Evolutionary conservation across 1,140 invertebrate genomes (phyloP).

Genomic region (Pteromalus puparum): DNA sequence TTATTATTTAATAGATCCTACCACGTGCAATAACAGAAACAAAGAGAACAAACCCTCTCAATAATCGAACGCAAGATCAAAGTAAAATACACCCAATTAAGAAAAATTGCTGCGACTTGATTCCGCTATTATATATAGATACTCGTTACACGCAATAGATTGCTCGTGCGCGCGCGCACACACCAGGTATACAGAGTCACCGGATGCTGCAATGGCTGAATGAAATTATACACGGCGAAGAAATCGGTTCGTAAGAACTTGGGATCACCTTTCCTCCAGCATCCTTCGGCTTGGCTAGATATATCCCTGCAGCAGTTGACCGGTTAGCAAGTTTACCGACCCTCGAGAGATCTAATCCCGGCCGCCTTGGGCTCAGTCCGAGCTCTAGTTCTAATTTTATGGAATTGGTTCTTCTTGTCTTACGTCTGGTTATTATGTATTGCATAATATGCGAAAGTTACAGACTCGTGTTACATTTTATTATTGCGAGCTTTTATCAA

Average conservation of each 20-base stretch:
- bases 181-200: background rate
- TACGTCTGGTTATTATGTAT: background rate
- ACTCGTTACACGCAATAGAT: conserved; percentile 30
- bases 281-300: background rate
- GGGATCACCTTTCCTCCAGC: conserved; percentile 15
- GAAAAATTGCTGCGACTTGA: conserved; percentile 29
- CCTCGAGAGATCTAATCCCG: background rate
- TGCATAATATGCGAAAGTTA: background rate
- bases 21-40: too few species aligned
- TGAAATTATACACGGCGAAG: conserved; percentile 37
- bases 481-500: too few species aligned
- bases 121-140: background rate
- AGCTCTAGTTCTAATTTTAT: background rate
- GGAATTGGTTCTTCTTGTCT: background rate
- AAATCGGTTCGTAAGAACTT: background rate
- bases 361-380: background rate
- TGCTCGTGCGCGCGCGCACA: background rate
- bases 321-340: too few species aligned
- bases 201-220: conserved; percentile 22
- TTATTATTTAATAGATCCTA: too few species aligned
- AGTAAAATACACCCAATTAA: conserved; percentile 25
- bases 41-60: background rate
- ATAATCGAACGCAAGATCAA: background rate
- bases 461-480: too few species aligned
- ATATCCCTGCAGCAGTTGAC: background rate